Evolutionary conservation across 2,888 invertebrate genomes (phyloP), one percentile per base, ranked within the genome.

Genomic region (Agrenia bidenticulata): DNA sequence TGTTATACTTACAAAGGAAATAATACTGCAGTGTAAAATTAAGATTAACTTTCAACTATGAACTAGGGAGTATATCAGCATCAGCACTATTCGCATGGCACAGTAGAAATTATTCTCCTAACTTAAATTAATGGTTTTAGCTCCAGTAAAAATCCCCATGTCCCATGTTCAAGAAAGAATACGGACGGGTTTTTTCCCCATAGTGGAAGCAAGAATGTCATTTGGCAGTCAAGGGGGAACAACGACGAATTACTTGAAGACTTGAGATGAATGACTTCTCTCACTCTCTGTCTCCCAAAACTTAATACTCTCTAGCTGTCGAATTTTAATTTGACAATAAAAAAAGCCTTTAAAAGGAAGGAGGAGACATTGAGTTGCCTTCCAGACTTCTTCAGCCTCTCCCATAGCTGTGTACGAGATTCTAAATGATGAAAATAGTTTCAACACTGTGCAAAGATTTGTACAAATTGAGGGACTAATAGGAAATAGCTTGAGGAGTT

Each of bases 311-410:
- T 45, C 45, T 15, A 45, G 19, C 45, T 45, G 45, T 45, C 15
- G 45, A 45, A 45, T 45, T 45, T 45, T 45, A 45, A 45, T 45
- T 45, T 45, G 45, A 45, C 45, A 45, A 45, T 45, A 45, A 45
- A 45, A 45, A 45, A 45, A 45, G 45, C 45, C 45, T 17, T 32
- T 32, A 32, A 32, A 32, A 32, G 32, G 32, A 32, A 32, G 32
- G 32, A 32, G 32, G 32, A 11, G 32, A 4, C 11, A 32, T 32
- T 45, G 5, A 45, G 45, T 45, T 19, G 4, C 4, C 9, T 45
- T 45, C 45, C 5, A 45, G 45, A 19, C 19, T 45, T 45, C 45
- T 45, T 45, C 45, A 45, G 5, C 19, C 5, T 9, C 19, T 9
- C 15, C 15, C 9, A 15, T 39, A 39, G 15, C 45, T 15, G 5